Evolutionary conservation across 2,888 invertebrate genomes (phyloP).

Genomic region (Pherbina coryleti): DNA sequence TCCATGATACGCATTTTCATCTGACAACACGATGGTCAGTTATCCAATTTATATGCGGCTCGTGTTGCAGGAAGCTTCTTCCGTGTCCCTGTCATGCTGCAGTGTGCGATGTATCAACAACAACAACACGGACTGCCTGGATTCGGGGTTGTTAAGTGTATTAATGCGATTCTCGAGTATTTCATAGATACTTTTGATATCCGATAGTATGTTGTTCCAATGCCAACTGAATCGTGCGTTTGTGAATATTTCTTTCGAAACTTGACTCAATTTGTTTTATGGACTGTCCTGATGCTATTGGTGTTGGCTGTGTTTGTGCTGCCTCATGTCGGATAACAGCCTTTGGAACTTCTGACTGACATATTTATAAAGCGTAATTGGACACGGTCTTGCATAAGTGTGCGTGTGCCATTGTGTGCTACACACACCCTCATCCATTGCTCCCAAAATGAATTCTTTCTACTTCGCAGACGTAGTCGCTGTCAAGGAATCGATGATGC

Average conservation of each 20-base stretch:
- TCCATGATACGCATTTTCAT: constrained; percentile 2
- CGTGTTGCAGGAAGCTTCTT: background rate
- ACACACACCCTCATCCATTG: no score
- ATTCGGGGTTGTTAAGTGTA: background rate
- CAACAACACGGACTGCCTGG: no score
- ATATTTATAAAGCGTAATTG: constrained; percentile 20
- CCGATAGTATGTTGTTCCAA: background rate
- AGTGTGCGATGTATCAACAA: no score
- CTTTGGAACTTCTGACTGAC: constrained; percentile 15
- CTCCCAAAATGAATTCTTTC: no score
- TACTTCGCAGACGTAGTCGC: background rate
- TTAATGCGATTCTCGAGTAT: constrained; percentile 23
- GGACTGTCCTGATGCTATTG: background rate
- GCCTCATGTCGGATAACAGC: background rate
- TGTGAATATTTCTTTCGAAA: background rate
- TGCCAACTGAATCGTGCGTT: background rate
- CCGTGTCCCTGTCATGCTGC: background rate
- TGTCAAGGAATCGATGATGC: constrained; percentile 3
- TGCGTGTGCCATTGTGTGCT: background rate
- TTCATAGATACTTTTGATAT: constrained; percentile 4
- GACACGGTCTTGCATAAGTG: background rate
- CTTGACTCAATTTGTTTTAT: constrained; percentile 22
- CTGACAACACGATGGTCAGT: constrained; percentile 16
- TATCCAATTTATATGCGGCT: constrained; percentile 14
- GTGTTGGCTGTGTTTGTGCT: background rate